Evolutionary conservation across 2,797 vertebrate genomes (phyloP).

Genomic region (Oreochromis mossambicus): DNA sequence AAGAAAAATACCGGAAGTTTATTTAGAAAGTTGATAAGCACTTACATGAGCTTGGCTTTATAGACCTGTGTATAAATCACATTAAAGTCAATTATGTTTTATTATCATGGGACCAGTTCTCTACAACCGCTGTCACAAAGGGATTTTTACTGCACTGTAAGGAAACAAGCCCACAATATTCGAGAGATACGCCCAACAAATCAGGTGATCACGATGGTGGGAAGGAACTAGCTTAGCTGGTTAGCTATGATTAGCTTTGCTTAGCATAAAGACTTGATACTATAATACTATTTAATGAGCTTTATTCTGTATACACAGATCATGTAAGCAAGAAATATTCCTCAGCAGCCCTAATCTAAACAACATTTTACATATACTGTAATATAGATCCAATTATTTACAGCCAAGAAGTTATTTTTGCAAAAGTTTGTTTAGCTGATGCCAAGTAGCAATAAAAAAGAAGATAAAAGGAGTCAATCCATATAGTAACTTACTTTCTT

Average conservation of each 20-base stretch:
- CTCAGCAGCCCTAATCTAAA: not conserved
- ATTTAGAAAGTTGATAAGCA: not conserved
- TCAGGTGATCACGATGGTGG: not conserved
- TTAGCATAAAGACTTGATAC: not conserved
- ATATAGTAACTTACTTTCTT: not conserved
- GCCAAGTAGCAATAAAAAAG: not conserved
- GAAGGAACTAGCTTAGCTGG: not conserved
- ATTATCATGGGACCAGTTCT: not conserved
- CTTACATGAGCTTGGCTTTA: not conserved
- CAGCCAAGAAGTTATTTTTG: not conserved
- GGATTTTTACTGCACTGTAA: not conserved
- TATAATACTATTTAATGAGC: not conserved
- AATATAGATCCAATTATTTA: not conserved
- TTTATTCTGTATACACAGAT: not conserved
- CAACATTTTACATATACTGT: not conserved
- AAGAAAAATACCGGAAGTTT: not conserved
- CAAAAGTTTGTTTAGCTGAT: not conserved
- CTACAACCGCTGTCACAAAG: not conserved
- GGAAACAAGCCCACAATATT: not conserved
- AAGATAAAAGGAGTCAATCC: not conserved
- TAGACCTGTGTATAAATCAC: not conserved
- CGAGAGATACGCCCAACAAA: not conserved
- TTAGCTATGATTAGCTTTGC: not conserved
- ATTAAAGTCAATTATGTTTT: not conserved
- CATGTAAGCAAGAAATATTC: not conserved